Conservation (phyloP, 2,797 vertebrate genomes). For the Acanthornis magna region DNA sequence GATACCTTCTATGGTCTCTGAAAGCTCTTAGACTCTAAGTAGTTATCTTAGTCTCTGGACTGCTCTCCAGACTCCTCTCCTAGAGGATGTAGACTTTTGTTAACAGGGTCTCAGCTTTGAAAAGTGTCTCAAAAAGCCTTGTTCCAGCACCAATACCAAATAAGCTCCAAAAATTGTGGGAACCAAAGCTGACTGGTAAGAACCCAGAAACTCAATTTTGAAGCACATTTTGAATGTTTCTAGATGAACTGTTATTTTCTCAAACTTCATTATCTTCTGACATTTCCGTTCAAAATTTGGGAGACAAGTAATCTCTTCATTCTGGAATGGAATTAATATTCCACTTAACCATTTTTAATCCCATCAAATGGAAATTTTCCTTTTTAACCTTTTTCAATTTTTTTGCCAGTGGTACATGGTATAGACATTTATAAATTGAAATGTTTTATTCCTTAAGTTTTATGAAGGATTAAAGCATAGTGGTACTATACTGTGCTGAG, state of each 20-base stretch:
- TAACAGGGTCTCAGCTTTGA: neutral
- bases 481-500: neutral
- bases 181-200: neutral
- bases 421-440: neutral
- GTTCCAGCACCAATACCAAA: neutral
- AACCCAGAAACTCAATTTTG: neutral
- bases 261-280: neutral
- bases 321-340: neutral
- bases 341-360: neutral
- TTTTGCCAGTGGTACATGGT: neutral
- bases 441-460: neutral
- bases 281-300: neutral
- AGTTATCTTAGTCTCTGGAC: neutral
- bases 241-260: neutral
- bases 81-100: neutral
- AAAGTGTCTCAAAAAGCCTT: neutral
- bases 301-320: neutral
- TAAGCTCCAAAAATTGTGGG: neutral
- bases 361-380: fast-evolving
- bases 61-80: neutral
- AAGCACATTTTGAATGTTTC: neutral
- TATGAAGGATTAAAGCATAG: neutral
- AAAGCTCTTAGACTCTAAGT: neutral
- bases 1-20: neutral
- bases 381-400: neutral